Percentiles rank a stretch among this genome's conserved stretches.
These are phyloP conservation scores for Rhynchonema sp. DNA, from an alignment of 2,888 invertebrate species.

Conservation along the genomic window DNA sequence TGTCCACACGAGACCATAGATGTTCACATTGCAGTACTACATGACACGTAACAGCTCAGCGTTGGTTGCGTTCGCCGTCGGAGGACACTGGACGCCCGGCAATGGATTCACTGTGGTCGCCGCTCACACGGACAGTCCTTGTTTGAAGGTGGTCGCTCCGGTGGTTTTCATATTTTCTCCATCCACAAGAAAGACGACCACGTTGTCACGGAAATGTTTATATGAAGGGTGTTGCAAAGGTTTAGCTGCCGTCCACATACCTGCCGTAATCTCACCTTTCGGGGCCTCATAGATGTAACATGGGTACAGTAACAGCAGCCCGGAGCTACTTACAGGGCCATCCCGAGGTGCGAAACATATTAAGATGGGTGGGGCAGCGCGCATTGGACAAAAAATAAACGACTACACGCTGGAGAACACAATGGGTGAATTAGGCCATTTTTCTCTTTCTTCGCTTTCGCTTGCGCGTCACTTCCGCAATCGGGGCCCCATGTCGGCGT, in stretches of 20 bases:
- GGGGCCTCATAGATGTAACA: background rate
- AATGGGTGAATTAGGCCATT: too few relatives aligned
- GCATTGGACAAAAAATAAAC: too few relatives aligned
- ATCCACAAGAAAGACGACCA: background rate
- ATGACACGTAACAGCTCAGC: slow-evolving; percentile 34
- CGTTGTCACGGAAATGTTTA: background rate
- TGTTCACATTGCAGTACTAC: slow-evolving; percentile 22
- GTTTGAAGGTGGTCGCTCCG: slow-evolving; percentile 34
- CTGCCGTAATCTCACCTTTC: background rate
- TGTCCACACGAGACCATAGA: background rate
- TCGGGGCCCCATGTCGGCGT: too few relatives aligned
- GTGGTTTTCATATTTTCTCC: too few relatives aligned
- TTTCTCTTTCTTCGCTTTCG: too few relatives aligned
- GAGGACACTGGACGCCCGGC: slow-evolving; percentile 32
- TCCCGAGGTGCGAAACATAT: too few relatives aligned
- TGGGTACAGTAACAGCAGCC: too few relatives aligned
- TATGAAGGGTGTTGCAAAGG: background rate
- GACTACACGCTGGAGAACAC: too few relatives aligned
- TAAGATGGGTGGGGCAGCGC: too few relatives aligned
- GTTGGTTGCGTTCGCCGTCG: slow-evolving; percentile 37
- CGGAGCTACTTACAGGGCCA: too few relatives aligned
- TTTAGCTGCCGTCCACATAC: background rate
- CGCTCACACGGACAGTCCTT: slow-evolving; percentile 38
- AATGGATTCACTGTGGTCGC: slow-evolving; percentile 37
- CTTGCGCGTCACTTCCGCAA: too few relatives aligned